Evolutionary conservation across 1,140 invertebrate genomes (phyloP).

Genomic region (Drosophila novamexicana): DNA sequence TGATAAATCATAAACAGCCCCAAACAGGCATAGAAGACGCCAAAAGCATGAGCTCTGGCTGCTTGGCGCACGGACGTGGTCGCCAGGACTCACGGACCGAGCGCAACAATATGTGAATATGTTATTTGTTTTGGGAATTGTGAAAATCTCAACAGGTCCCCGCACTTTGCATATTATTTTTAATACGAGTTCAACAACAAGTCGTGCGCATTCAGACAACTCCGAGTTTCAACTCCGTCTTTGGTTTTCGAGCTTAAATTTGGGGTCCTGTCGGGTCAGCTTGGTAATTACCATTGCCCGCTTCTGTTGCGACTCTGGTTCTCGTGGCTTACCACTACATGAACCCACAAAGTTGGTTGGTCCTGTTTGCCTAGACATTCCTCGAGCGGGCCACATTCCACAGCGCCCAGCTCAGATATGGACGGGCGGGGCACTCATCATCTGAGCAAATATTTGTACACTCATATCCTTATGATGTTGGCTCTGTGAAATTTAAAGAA

Average conservation of each 20-base stretch:
- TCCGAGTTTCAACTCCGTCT: neutral
- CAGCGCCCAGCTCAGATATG: neutral
- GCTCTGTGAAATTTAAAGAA: constrained; percentile 9
- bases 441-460: constrained; percentile 57
- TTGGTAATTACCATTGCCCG: constrained; percentile 49
- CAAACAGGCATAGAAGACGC: constrained; percentile 31
- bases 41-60: constrained; percentile 9
- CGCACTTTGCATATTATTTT: constrained; percentile 85
- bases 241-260: neutral
- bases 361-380: constrained; percentile 64
- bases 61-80: constrained; percentile 16
- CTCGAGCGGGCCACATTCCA: constrained; percentile 37
- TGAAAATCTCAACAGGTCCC: constrained; percentile 84
- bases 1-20: constrained; percentile 82
- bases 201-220: constrained; percentile 45
- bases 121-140: constrained; percentile 85
- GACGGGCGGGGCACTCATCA: constrained; percentile 26
- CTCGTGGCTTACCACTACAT: constrained; percentile 52
- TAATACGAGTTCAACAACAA: constrained; percentile 66
- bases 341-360: constrained; percentile 40
- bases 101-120: constrained; percentile 84
- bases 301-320: neutral
- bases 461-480: constrained; percentile 1
- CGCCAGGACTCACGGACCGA: constrained; percentile 29
- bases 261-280: constrained; percentile 56